Evolutionary conservation across 2,797 vertebrate species (phyloP).

Genomic region (Sebastes goodei): DNA sequence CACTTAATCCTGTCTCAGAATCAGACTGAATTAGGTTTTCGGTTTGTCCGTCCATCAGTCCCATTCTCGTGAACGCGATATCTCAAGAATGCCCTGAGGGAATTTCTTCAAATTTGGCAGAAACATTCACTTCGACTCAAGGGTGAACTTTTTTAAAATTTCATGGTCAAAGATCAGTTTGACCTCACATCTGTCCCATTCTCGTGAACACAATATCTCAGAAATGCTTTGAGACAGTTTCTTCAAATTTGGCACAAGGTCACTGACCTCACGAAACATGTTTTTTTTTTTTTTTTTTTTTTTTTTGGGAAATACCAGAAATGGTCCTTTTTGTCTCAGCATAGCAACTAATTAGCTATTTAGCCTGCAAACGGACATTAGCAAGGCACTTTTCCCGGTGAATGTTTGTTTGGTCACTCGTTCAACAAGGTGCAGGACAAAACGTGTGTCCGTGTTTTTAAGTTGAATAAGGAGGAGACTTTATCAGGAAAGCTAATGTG

Average conservation of each 20-base stretch:
- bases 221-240: too few relatives aligned
- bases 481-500: background rate
- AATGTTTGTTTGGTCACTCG: too few relatives aligned
- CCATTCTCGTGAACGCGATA: too few relatives aligned
- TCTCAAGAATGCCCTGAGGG: too few relatives aligned
- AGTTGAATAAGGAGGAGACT: background rate
- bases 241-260: background rate
- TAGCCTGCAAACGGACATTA: background rate
- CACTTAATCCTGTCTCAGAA: background rate
- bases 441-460: background rate
- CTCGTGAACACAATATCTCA: too few relatives aligned
- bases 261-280: background rate
- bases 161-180: background rate
- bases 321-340: background rate
- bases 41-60: too few relatives aligned
- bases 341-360: background rate
- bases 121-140: background rate
- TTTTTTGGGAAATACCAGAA: background rate
- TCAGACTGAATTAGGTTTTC: background rate
- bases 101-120: background rate
- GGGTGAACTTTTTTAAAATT: background rate
- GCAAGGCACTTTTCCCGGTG: too few relatives aligned
- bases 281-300: rapidly evolving
- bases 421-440: too few relatives aligned
- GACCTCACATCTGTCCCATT: background rate